Conservation (phyloP, 2,888 invertebrate species). For the Amblyteles armatorius region DNA sequence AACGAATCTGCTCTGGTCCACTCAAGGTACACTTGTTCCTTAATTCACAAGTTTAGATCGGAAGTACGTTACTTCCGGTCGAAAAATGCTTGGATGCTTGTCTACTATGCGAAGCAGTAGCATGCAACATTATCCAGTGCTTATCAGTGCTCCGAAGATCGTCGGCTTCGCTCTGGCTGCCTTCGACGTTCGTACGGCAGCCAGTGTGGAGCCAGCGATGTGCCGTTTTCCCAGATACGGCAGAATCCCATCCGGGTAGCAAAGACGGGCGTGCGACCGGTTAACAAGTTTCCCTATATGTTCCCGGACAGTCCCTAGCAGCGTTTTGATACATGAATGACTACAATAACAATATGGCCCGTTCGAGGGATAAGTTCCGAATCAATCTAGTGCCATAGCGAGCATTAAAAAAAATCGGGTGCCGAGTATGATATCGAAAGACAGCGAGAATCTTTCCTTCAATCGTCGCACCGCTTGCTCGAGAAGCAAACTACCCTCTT, state of each 20-base stretch:
- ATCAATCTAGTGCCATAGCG: constrained; percentile 64
- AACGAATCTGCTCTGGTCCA: not conserved
- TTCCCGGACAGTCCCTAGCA: not conserved
- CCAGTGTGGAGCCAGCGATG: too few relatives aligned
- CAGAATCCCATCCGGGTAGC: not conserved
- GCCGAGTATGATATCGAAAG: constrained; percentile 62
- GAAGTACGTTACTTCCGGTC: too few relatives aligned
- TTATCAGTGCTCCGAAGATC: too few relatives aligned
- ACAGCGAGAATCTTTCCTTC: constrained; percentile 23
- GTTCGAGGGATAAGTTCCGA: constrained; percentile 39
- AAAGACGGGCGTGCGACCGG: constrained; percentile 11
- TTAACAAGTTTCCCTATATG: not conserved
- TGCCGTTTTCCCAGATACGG: too few relatives aligned
- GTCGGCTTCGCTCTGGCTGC: too few relatives aligned
- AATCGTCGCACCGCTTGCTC: constrained; percentile 67
- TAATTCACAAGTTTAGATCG: too few relatives aligned
- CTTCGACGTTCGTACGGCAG: too few relatives aligned
- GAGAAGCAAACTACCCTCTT: constrained; percentile 70
- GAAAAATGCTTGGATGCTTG: too few relatives aligned
- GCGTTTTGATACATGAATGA: constrained; percentile 53
- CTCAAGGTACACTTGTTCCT: not conserved
- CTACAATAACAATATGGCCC: constrained; percentile 61
- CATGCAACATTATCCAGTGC: too few relatives aligned
- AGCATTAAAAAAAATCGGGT: constrained; percentile 72
- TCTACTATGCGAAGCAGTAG: too few relatives aligned